Evolutionary conservation across 1,140 invertebrate genomes (phyloP), one percentile per base, ranked within the genome.

Genomic region (Sitobion miscanthi): DNA sequence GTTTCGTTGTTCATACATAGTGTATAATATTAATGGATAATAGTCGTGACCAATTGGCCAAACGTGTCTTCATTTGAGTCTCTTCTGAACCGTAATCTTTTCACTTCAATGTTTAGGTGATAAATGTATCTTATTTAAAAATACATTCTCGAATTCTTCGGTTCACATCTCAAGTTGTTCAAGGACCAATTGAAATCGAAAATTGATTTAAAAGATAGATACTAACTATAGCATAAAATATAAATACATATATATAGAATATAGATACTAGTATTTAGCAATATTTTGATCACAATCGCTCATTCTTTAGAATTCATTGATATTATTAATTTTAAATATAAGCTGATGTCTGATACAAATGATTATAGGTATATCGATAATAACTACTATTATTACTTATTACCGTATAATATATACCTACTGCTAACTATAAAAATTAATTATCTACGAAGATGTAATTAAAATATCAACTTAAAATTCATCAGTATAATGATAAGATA

Each of bases 1-100:
- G 6, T n/a, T 38, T 77, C 62, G 35, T 35, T 89, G 7, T 62
- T 62, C 54, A 30, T 89, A 21, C 20, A 9, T 47, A 30, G 54
- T 45, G 52, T 90, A 54, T 42, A 62, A 42, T 62, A 42, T 42
- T 90, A 90, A 90, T 90, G 88, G 35, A 90, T 90, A 90, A 90
- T 62, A 90, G 62, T 90, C 88, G 54, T 90, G 88, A 90, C 88
- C 54, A 90, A 90, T 90, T 42, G 88, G 54, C 54, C 62, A 42
- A 42, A 90, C 52, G 38, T 90, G 52, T 62, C 88, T 90, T 54
- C 52, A 57, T 54, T 89, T 38, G n/a, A 62, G 35, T 62, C 52
- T 90, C 88, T 90, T 90, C 87, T 42, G 54, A 42, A 30, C 38
- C 20, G 23, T 30, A 90, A 42, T 62, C 88, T 42, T 90, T 62